Conservation (phyloP, 2,113 vertebrate species). For the Eolophus roseicapilla region DNA sequence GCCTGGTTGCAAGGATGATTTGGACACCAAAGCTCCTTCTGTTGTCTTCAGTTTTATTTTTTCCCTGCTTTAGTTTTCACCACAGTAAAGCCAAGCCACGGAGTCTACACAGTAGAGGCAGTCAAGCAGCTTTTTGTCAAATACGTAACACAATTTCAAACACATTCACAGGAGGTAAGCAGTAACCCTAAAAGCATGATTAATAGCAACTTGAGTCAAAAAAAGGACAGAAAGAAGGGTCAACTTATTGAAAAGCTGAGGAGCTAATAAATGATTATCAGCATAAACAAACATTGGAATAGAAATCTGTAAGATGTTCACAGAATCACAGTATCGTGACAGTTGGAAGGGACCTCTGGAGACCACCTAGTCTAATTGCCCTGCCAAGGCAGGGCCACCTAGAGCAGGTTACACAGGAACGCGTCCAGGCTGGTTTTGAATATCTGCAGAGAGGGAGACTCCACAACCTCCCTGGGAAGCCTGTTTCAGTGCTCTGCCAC, state of each 20-base stretch:
- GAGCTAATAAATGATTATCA: neutral
- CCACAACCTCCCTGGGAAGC: neutral
- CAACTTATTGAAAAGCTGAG: neutral
- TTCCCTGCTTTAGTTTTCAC: neutral
- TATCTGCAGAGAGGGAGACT: neutral
- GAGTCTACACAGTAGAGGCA: neutral
- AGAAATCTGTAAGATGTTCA: neutral
- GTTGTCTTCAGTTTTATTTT: neutral
- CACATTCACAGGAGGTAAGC: neutral
- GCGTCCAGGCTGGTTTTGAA: neutral
- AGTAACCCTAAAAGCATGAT: neutral
- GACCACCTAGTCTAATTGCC: neutral
- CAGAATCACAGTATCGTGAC: neutral
- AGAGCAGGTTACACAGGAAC: neutral
- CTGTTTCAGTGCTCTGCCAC: neutral
- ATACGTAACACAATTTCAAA: neutral
- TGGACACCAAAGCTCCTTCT: slow-evolving; percentile 35
- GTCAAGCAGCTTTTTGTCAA: neutral
- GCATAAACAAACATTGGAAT: neutral
- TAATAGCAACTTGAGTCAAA: neutral
- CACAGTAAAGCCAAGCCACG: neutral
- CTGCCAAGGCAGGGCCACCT: neutral
- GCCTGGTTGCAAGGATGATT: slow-evolving; percentile 24
- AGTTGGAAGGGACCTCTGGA: neutral
- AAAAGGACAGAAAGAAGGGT: neutral